phyloP scores from a whole-genome alignment of 2,888 invertebrate genomes.

The Lysandra coridon region DNA sequence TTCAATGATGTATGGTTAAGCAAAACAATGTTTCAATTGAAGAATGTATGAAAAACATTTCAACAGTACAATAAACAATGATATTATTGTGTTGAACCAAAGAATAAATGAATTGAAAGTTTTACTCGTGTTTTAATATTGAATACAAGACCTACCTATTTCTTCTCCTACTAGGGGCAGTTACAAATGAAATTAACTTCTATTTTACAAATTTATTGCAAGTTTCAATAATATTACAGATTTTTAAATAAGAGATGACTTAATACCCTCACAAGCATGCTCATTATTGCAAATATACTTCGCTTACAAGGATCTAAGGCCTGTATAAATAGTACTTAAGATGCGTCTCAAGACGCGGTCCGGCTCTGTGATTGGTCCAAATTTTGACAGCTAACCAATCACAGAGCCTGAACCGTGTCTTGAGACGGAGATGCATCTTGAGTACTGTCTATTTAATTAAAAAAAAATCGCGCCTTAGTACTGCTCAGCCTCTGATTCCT shows the following conservation, averaged over 20 bases:
- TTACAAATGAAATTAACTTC: neutral
- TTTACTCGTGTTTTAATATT: neutral
- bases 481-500: too few relatives aligned
- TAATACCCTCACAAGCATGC: too few relatives aligned
- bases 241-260: too few relatives aligned
- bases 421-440: too few relatives aligned
- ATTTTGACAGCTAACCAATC: too few relatives aligned
- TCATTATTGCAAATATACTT: neutral
- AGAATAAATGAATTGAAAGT: slow-evolving; percentile 15
- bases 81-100: slow-evolving; percentile 27
- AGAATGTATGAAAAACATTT: neutral
- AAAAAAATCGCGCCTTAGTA: too few relatives aligned
- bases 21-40: neutral
- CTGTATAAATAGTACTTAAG: too few relatives aligned
- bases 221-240: neutral
- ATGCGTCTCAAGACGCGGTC: too few relatives aligned
- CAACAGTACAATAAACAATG: slow-evolving; percentile 20
- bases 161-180: neutral
- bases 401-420: too few relatives aligned
- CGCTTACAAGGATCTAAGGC: too few relatives aligned
- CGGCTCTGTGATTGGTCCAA: too few relatives aligned
- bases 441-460: too few relatives aligned
- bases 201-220: neutral
- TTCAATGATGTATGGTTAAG: neutral
- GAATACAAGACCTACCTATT: neutral